Evolutionary conservation across 2,797 vertebrate genomes (phyloP), one percentile per base, ranked within the genome.

Genomic region (Myotis vivesi): DNA sequence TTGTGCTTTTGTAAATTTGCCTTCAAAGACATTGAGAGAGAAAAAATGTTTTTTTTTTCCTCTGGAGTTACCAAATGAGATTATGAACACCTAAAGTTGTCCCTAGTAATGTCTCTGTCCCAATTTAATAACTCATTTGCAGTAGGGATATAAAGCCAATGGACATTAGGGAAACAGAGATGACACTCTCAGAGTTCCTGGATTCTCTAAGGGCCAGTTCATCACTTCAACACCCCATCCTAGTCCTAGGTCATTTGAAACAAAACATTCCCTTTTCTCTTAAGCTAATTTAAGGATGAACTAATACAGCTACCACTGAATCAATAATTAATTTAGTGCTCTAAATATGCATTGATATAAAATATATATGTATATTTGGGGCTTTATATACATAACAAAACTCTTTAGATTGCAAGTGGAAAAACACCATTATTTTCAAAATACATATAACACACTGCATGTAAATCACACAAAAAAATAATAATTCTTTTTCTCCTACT

Each of bases 401-500:
- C 75, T 92, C 30, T 49, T 66, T 36, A 89, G 28, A 33, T 23
- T 57, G 15, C 19, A 86, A 95, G 44, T 71, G 6, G 13, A 22
- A 88, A 59, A 49, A 84, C 30, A 49, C 38, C 28, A 55, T 79
- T 91, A 51, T 94, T 87, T 38, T 69, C 25, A 93, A 91, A 95
- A 75, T 55, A n/a, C 80, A 51, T 28, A 30, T 46, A 69, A 62
- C 20, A 72, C 11, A n/a, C 22, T 84, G 28, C 30, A 22, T 53
- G 15, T 8, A 86, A 89, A 75, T 87, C 11, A 92, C 44, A 41
- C 5, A 30, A 51, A 93, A 93, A 33, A 23, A 36, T 7, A 53
- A 62, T 82, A 59, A 93, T 77, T 90, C 8, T 62, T 93, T 80
- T 75, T 72, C 16, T 93, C 59, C 44, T 75, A 28, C n/a, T 88